Conservation (phyloP, 2,888 invertebrate genomes). For the Drosophila mulleri region DNA sequence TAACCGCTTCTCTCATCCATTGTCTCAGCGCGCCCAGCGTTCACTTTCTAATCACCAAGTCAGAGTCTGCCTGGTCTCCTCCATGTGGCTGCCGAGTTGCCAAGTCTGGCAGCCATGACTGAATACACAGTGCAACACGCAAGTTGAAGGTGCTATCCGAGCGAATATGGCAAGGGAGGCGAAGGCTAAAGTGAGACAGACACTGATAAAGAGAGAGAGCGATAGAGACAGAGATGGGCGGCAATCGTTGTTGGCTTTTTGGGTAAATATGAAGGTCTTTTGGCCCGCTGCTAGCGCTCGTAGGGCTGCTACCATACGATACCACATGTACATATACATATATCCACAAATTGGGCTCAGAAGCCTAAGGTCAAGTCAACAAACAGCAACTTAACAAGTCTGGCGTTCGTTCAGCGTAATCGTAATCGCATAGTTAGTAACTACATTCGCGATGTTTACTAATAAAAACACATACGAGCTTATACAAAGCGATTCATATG, state of each 20-base stretch:
- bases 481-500: constrained; percentile 56
- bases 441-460: constrained; percentile 71
- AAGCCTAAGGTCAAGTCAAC: constrained; percentile 72
- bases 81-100: constrained; percentile 30
- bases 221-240: constrained; percentile 6
- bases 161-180: constrained; percentile 21
- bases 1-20: constrained; percentile 48
- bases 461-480: constrained; percentile 50
- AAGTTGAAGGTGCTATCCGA: constrained; percentile 65
- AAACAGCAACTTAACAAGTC: constrained; percentile 44
- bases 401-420: constrained; percentile 42
- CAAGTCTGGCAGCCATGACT: constrained; percentile 67
- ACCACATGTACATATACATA: constrained; percentile 30
- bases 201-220: not conserved
- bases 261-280: constrained; percentile 69
- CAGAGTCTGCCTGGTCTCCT: constrained; percentile 13
- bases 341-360: constrained; percentile 72
- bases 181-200: constrained; percentile 3
- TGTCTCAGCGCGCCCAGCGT: constrained; percentile 57
- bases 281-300: constrained; percentile 21
- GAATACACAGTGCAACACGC: constrained; percentile 68
- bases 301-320: constrained; percentile 35
- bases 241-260: constrained; percentile 58
- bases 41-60: constrained; percentile 75
- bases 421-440: constrained; percentile 75